Percentiles rank a stretch among this genome's conserved stretches.
These are phyloP conservation scores for Falco concolor DNA, from an alignment of 2,797 vertebrate species.

Conservation along the genomic window DNA sequence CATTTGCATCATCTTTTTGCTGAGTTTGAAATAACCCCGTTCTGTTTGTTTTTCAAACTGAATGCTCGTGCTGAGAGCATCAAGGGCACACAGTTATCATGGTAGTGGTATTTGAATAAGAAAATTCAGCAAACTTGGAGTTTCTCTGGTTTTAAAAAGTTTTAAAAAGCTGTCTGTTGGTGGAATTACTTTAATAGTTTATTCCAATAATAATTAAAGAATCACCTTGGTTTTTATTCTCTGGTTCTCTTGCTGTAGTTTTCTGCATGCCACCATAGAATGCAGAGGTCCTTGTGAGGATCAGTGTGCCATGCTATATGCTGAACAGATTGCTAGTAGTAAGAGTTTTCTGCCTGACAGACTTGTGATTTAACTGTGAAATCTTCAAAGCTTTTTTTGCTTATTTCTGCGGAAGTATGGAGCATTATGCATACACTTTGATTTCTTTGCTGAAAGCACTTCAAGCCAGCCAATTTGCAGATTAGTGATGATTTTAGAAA, in stretches of 20 bases:
- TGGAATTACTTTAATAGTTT: background rate
- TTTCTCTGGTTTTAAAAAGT: background rate
- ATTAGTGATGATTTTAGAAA: background rate
- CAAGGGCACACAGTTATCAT: background rate
- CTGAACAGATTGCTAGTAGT: background rate
- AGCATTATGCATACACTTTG: background rate
- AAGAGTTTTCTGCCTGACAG: background rate
- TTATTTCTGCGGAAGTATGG: background rate
- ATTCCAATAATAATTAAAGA: too few relatives aligned
- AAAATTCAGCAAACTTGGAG: background rate
- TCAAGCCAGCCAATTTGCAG: background rate
- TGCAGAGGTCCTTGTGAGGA: background rate
- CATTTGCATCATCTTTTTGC: background rate
- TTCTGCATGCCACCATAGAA: background rate
- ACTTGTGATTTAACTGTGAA: background rate
- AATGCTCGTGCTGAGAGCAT: background rate
- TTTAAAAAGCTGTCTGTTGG: background rate
- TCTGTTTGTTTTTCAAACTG: background rate
- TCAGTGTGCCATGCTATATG: background rate
- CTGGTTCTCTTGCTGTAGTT: background rate
- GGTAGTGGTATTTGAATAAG: background rate
- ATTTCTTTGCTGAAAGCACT: background rate
- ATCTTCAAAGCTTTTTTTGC: background rate
- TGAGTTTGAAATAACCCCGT: background rate
- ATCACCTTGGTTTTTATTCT: background rate